phyloP scores from a whole-genome alignment of 2,113 vertebrate species.

The Antigone vipio region DNA sequence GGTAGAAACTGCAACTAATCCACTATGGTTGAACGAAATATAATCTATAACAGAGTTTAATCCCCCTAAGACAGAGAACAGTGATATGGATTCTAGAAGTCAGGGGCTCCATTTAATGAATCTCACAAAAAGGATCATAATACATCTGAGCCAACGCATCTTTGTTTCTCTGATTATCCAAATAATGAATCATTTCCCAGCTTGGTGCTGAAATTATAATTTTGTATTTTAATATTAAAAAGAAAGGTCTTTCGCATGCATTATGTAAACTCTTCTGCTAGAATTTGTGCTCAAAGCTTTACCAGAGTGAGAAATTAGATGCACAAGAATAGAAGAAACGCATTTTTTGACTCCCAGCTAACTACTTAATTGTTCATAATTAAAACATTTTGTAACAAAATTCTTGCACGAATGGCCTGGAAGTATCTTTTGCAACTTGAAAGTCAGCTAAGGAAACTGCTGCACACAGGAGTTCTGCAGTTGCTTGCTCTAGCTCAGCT shows the following conservation, averaged over 20 bases:
- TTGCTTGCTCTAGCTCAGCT: not conserved
- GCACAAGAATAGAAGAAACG: not conserved
- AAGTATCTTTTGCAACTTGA: not conserved
- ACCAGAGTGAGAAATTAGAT: constrained; percentile 7
- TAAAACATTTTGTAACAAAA: constrained; percentile 51
- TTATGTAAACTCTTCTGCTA: constrained; percentile 30
- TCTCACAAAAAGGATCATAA: constrained; percentile 67
- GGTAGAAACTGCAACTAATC: constrained; percentile 83
- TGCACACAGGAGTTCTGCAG: not conserved
- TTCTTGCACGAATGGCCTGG: not conserved
- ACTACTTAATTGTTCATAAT: constrained; percentile 61
- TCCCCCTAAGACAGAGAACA: constrained; percentile 68
- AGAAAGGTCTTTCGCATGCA: constrained; percentile 22
- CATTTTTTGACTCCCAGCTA: constrained; percentile 18
- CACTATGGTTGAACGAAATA: constrained; percentile 78
- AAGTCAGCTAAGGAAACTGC: not conserved
- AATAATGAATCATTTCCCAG: constrained; percentile 60
- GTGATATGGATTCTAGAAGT: constrained; percentile 66
- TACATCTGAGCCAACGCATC: constrained; percentile 38
- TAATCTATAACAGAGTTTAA: constrained; percentile 68
- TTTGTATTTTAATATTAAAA: constrained; percentile 55
- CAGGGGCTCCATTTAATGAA: constrained; percentile 66
- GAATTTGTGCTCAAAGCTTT: constrained; percentile 20
- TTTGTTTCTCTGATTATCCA: constrained; percentile 61
- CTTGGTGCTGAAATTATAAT: constrained; percentile 44